Conservation (phyloP, 2,888 invertebrate genomes). For the Laothoe populi region DNA sequence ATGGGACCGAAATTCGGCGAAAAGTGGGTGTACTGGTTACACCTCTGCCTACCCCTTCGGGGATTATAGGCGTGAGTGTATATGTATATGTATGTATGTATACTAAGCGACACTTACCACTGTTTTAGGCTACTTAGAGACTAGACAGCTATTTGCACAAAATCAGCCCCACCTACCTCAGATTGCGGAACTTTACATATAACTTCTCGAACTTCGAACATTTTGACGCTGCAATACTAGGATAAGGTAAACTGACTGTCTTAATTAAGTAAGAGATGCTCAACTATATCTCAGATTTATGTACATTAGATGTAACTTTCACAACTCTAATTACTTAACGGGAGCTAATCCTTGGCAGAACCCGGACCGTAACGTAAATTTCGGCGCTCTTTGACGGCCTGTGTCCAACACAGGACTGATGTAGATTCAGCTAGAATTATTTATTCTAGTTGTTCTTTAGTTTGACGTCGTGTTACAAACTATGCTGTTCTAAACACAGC, state of each 20-base stretch:
- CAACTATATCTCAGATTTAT: constrained; percentile 26
- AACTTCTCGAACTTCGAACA: constrained; percentile 78
- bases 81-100: no score
- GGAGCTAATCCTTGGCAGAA: constrained; percentile 28
- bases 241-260: constrained; percentile 79
- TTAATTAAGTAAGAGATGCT: constrained; percentile 72
- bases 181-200: constrained; percentile 79
- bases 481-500: background rate
- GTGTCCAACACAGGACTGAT: background rate
- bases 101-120: constrained; percentile 50
- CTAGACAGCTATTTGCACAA: constrained; percentile 78
- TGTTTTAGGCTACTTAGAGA: constrained; percentile 77
- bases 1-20: no score
- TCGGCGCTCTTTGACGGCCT: constrained; percentile 7
- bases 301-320: constrained; percentile 47
- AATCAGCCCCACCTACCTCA: constrained; percentile 78
- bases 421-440: constrained; percentile 2
- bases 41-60: no score
- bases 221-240: constrained; percentile 80
- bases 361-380: background rate
- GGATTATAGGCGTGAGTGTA: no score
- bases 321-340: constrained; percentile 46
- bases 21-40: no score
- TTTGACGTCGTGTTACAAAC: background rate
- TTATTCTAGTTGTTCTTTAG: background rate